Base-by-base conservation (phyloP, 2,888 invertebrate species). In the Smittia aterrima region DNA sequence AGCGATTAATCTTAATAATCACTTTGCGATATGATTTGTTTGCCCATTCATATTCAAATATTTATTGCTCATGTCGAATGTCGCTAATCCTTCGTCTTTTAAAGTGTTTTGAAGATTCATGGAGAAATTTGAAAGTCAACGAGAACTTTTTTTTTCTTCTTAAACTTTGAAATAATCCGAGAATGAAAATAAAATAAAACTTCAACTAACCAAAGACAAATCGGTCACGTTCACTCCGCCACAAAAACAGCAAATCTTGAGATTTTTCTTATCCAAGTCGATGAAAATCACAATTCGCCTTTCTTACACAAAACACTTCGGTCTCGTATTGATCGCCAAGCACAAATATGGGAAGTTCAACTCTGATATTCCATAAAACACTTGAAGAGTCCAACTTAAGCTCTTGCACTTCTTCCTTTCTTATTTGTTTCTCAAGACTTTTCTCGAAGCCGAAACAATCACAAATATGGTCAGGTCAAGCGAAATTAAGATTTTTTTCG, bases 1-100 rank as follows among this genome's bases (percentile, higher is more conserved):
- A 70, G 25, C 70, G 70, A 70, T 70, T 70, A 70, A 70, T 70
- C 70, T 70, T 70, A 70, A 70, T 70, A 70, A 54, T 70, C 58
- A 58, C 58, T 20, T 70, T 40, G 70, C 70, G 27, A 70, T 70
- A 25, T 70, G 70, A 70, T 70, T 70, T 70, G 70, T 70, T 70
- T 70, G 70, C 53, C 70, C 70, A 70, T 70, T 40, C 22, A 41
- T 24, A 27, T 66, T 67, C 41, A 67, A 67, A 67, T 67, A 67
- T 67, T 67, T 67, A 67, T 67, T 67, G 67, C 41, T 47, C 66
- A 18, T 58, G 58, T 22, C 18, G 16, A n/a, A 58, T 9, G 18
- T 58, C 58, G 58, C 13, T 64, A 64, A 64, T 64, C n/a, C 20
- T 16, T 27, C 24, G 64, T 9, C 47, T 47, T 47, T 32, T 13